Percentiles rank a stretch among this genome's conserved stretches.
These are phyloP conservation scores for Halcyon badia DNA, from an alignment of 2,797 vertebrate species.

Conservation along the genomic window DNA sequence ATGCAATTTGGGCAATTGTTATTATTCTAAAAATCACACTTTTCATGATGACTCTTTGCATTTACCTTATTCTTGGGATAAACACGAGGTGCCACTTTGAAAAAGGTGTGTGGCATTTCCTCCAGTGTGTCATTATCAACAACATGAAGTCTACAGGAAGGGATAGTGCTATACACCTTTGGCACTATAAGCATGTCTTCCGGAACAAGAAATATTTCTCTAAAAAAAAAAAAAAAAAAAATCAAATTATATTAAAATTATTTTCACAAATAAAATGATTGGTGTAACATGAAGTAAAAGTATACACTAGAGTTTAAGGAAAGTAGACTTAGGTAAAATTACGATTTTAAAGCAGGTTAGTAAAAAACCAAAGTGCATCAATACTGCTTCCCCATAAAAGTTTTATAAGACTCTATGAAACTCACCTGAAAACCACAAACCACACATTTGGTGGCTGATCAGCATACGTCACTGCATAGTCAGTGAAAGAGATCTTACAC, in stretches of 20 bases:
- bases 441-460: slow-evolving; percentile 84
- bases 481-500: slow-evolving; percentile 83
- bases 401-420: neutral
- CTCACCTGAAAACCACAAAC: slow-evolving; percentile 92
- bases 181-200: slow-evolving; percentile 87
- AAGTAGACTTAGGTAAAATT: neutral
- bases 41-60: neutral
- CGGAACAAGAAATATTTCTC: slow-evolving; percentile 89
- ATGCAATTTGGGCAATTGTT: neutral
- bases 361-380: neutral
- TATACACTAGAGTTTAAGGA: neutral
- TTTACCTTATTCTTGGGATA: slow-evolving; percentile 91
- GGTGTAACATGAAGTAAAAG: neutral
- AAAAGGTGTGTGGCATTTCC: slow-evolving; percentile 85
- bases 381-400: neutral
- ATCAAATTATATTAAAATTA: neutral
- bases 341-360: neutral
- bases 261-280: neutral
- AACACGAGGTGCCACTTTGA: slow-evolving; percentile 79
- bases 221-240: slow-evolving; percentile 71
- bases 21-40: neutral
- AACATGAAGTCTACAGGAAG: slow-evolving; percentile 85
- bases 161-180: slow-evolving; percentile 84
- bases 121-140: slow-evolving; percentile 92
- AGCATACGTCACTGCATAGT: slow-evolving; percentile 83